Base-by-base conservation (phyloP, 1,140 invertebrate species). In the Hylaeus anthracinus region DNA sequence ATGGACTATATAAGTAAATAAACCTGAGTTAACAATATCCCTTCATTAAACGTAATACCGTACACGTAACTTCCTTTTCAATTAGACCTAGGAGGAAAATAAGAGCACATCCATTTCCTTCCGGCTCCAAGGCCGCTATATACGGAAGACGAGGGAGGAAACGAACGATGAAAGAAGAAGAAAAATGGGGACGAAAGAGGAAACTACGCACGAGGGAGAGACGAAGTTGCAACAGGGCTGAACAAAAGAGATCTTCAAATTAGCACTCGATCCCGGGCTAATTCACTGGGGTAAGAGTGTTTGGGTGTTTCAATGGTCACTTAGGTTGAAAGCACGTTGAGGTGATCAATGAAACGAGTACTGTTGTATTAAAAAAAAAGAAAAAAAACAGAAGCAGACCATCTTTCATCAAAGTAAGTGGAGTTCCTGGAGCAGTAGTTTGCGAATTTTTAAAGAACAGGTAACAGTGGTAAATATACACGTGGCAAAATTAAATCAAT, bases 341-440 rank as follows among this genome's bases (percentile, higher is more conserved):
- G 43, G 14, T n/a, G n/a, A 51, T 37, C 26, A 48, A 56, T 60
- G 26, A 37, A 41, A 39, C 14, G 39, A 76, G 64, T 48, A 37
- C 3, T 12, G 5, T 51, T 48, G 41, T 39, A 51, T 45, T 58
- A 10, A 48, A n/a, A n/a, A 58, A 48, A 39, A 26, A 39, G 14
- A 45, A 51, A 10, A 0, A 48, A 48, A 48, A 48, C 5, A 48
- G 1, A 6, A 5, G 6, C 14, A 14, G 51, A 14, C 51, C 5
- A 66, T 66, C 58, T 75, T 75, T 75, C 73, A 75, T 75, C 51
- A 75, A 41, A 39, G n/a, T 67, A 48, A 75, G 73, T 75, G 73
- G 51, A 15, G 12, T 37, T 56, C 14, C n/a, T 39, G 26, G 37
- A 48, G 5, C 39, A 55, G 9, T 45, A 58, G 51, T 66, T 51